These are phyloP conservation scores for Orchesella cincta DNA, from an alignment of 1,140 invertebrate species.

Conservation along the genomic window DNA sequence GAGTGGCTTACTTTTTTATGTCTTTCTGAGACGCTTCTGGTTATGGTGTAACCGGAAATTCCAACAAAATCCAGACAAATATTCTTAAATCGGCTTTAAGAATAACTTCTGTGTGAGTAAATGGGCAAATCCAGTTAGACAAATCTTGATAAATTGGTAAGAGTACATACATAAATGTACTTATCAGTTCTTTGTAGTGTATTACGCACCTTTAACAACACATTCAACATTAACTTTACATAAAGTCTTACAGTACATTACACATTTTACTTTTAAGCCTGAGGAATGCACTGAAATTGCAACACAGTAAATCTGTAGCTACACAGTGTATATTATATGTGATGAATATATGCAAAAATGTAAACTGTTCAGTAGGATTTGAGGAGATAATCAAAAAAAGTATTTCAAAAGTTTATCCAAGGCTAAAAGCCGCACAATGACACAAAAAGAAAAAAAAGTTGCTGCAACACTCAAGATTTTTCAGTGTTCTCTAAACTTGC, in stretches of 20 bases:
- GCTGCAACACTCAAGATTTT: not conserved
- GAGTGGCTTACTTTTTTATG: conserved; percentile 1
- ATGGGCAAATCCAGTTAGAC: conserved; percentile 1
- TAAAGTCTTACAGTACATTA: too few relatives aligned
- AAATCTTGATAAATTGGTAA: conserved; percentile 8
- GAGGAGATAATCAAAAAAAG: too few relatives aligned
- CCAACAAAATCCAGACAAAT: conserved; percentile 8
- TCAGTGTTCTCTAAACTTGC: not conserved
- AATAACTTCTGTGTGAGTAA: not conserved
- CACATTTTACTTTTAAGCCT: too few relatives aligned
- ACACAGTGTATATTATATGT: too few relatives aligned
- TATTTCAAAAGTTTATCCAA: not conserved
- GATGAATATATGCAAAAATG: too few relatives aligned
- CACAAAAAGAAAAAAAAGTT: too few relatives aligned
- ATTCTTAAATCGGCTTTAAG: conserved; percentile 14
- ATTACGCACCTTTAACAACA: too few relatives aligned
- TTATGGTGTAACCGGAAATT: not conserved
- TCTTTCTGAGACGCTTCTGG: not conserved
- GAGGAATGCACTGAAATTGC: too few relatives aligned
- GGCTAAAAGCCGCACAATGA: not conserved
- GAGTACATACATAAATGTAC: not conserved
- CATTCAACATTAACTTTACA: too few relatives aligned
- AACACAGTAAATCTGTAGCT: too few relatives aligned
- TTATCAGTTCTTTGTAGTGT: not conserved
- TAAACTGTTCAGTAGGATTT: too few relatives aligned